Base-by-base conservation (phyloP, 2,888 invertebrate species). In the Hermaeophaga mercurialis region DNA sequence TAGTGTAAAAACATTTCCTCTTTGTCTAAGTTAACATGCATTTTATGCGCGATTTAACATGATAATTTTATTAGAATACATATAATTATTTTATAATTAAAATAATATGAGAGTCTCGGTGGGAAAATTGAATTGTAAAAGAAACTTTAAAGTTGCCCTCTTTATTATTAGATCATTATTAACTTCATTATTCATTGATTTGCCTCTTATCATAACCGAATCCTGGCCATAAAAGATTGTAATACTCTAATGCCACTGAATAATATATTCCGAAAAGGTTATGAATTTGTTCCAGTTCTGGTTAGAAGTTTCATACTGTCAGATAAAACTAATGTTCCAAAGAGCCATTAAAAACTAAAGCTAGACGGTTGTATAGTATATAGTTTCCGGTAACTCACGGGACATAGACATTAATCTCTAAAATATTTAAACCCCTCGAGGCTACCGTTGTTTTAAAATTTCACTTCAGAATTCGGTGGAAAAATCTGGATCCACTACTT, bases 381-480 rank as follows among this genome's bases (percentile, higher is more conserved):
- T 24, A 24, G 17, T 36, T 36, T 36, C 36, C 8, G 17, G 36
- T 17, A 15, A 17, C 36, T 24, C 19, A 43, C 24, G 26, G 24
- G 43, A 43, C 43, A 43, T 26, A 22, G 14, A 24, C 43, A 43
- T 43, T 43, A 43, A 43, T 43, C 43, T 11, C 24, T 43, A 26
- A 43, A 43, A 43, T 43, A 43, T 43, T 43, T 43, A 43, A 15
- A 43, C 9, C 26, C 24, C 5, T 36, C 1, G 36, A 43, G 19
- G 8, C 4, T 11, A 3, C 14, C 12, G 9, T 5, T 5, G 22
- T 24, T 43, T 43, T 43, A 43, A 43, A 24, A 43, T 43, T 43
- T 43, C 24, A 43, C 12, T n/a, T 36, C 3, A 7, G 15, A 15
- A 2, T 36, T 7, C 15, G 17, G 5, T 31, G 3, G 5, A 31